A percentile compares a stretch with the other conserved stretches of the same genome.
phyloP scores from a whole-genome alignment of 2,113 vertebrate genomes.

The Poeciliopsis prolifica region DNA sequence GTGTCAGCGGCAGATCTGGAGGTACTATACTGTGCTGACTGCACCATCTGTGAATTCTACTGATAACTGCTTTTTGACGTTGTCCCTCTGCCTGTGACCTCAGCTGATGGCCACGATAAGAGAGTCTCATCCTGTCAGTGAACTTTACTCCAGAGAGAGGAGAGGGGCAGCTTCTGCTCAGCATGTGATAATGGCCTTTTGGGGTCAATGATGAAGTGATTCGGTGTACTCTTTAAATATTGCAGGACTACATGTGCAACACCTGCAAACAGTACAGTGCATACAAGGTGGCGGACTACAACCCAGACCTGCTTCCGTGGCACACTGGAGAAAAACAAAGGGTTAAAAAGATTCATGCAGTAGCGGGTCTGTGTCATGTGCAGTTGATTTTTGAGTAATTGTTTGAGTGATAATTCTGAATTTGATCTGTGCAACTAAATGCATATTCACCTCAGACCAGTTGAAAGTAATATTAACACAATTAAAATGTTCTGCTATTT shows the following conservation, averaged over 20 bases:
- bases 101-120: not conserved
- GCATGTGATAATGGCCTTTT: not conserved
- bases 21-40: not conserved
- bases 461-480: too few relatives aligned
- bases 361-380: not conserved
- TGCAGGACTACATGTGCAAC: not conserved
- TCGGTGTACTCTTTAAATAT: slow-evolving; percentile 2
- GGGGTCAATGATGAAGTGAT: not conserved
- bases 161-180: not conserved
- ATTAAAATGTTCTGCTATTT: too few relatives aligned
- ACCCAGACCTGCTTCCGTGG: not conserved
- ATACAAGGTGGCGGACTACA: not conserved
- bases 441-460: too few relatives aligned
- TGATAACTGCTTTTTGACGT: not conserved
- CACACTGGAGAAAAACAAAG: not conserved
- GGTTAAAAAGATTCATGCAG: not conserved
- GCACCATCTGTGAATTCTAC: not conserved
- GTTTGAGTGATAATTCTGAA: not conserved
- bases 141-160: not conserved
- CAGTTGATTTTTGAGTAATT: not conserved
- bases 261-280: not conserved
- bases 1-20: not conserved
- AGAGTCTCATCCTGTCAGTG: not conserved
- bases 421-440: not conserved
- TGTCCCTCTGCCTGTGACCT: slow-evolving; percentile 24